Evolutionary conservation across 2,888 invertebrate genomes (phyloP), one percentile per base, ranked within the genome.

Genomic region (Tupiocoris notatus): DNA sequence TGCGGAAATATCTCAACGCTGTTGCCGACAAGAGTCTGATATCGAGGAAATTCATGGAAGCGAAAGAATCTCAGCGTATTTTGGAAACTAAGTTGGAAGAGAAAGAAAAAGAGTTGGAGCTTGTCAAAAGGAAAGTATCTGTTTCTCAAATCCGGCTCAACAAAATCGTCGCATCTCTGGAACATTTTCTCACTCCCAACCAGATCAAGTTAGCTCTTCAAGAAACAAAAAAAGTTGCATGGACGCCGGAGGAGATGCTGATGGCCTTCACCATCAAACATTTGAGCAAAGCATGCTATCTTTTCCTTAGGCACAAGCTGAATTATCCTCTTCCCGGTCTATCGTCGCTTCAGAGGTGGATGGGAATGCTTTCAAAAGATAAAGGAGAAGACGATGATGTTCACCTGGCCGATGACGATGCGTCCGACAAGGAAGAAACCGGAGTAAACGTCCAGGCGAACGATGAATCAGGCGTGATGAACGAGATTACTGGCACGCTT

Each of bases 211-310:
- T 76, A 1, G 62, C 68, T 9, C 59, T 76, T 18, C 67, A 76
- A 56, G 76, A 76, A 12, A 68, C 68, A 0, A 76, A 76, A 23
- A 76, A 76, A 67, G 76, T 76, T 1, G 67, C 76, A 1, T 76
- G 76, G 76, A 58, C 76, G 2, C 76, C 76, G 18, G 68, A 76
- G 54, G 76, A 76, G 62, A 76, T 76, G 76, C 59, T 76, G 18
- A 68, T 68, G 17, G 76, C 76, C 18, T 76, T 76, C 63, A 76
- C 76, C 20, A 76, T 76, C 68, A 67, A 68, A 21, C 68, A 76
- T 56, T 25, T 76, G 62, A 76, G 76, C 68, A 76, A 76, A 63
- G 68, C 68, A 20, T 76, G 76, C 63, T 76, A 76, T 39, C 61
- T 68, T 7, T 76, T 68, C 18, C 56, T 76, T 18, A 23, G 76